phyloP scores from a whole-genome alignment of 2,888 invertebrate species.

The Polyommatus icarus region DNA sequence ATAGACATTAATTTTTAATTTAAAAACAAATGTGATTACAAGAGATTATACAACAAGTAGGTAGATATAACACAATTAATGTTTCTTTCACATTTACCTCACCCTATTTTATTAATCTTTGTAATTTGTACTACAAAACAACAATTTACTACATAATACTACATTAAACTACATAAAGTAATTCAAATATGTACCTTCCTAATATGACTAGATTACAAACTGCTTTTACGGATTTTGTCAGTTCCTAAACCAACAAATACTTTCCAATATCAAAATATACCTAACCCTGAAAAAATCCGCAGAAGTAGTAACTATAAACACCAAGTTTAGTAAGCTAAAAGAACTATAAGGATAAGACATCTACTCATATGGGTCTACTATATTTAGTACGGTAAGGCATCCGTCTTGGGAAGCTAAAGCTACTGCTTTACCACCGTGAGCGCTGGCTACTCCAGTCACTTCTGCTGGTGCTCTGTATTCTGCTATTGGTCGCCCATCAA shows the following conservation, averaged over 20 bases:
- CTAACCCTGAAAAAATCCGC: background rate
- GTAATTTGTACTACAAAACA: background rate
- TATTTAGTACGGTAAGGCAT: constrained; percentile 93
- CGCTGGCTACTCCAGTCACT: constrained; percentile 91
- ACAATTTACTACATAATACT: background rate
- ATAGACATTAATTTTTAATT: background rate
- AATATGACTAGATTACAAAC: background rate
- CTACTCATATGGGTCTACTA: constrained; percentile 73
- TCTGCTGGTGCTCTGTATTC: constrained; percentile 96
- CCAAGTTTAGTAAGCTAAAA: background rate
- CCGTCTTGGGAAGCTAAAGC: constrained; percentile 96
- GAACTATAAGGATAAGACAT: background rate
- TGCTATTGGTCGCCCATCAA: constrained; percentile 94
- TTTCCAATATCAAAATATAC: background rate
- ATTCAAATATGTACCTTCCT: background rate
- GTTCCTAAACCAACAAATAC: background rate
- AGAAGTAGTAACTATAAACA: background rate
- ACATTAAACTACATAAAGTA: background rate
- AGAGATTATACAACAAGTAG: background rate
- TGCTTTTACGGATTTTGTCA: background rate
- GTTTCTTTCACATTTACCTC: background rate
- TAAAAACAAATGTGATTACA: background rate
- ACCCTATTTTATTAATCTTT: background rate
- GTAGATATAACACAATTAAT: background rate
- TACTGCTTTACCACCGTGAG: constrained; percentile 89